Evolutionary conservation across 64 coral and sea anemone species (phyloP), one percentile per base, ranked within the genome.

Genomic region (Platygyra sinensis): DNA sequence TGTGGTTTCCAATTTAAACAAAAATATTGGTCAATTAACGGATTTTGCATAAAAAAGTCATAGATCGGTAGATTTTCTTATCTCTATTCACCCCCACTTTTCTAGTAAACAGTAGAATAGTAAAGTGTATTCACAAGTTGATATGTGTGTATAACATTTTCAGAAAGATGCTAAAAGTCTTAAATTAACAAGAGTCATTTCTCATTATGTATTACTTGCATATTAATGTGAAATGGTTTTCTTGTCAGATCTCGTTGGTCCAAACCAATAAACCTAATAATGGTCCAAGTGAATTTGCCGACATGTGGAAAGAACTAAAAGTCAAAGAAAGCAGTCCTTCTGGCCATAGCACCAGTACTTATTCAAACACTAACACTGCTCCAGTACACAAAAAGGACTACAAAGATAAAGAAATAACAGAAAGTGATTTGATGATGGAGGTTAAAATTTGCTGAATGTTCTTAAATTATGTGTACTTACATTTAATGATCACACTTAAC

Each of bases 251-350:
- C 29, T 15, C 30, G n/a, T 52, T 61, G 18, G 1, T 69, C 18
- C 72, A 16, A 62, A 80, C 80, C 12, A 62, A 74, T 57, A 77
- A 80, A 77, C 30, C 78, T 30, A 75, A 11, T 60, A 60, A 62
- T 17, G 78, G 52, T 83, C 64, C 92, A 9, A 97, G 86, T 73
- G 95, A 97, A 79, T 97, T 97, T 82, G 95, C 95, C 16, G 93
- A 91, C 28, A 97, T 97, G 92, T 97, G 95, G 95, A 93, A 97
- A 60, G 95, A 97, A 83, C 46, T 97, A 1, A 94, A 94, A 51
- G 83, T 90, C 17, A 97, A 97, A 80, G 95, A 94, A 77, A 91
- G 64, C 62, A 94, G 83, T 88, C 91, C 82, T 28, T 59, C 76
- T 12, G 74, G 78, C 49, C 24, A 52, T 22, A 31, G 30, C 12